Base-by-base conservation (phyloP, 2,113 vertebrate species). In the Passer montanus region DNA sequence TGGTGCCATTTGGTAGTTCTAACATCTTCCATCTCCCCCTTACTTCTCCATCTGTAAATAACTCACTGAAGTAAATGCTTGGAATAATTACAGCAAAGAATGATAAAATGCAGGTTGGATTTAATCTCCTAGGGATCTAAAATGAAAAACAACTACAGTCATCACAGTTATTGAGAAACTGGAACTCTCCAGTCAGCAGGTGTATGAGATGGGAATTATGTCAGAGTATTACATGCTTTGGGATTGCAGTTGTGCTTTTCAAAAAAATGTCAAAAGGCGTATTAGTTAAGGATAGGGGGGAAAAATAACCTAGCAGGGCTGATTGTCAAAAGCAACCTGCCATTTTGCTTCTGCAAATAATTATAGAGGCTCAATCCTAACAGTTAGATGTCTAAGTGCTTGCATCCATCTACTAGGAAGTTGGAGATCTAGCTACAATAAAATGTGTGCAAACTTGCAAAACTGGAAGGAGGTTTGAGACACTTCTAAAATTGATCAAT, bases 11-110 rank as follows among this genome's bases (percentile, higher is more conserved):
- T 92, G 84, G 90, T 93, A 90, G 63, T 90, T 95, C 75, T 95
- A 91, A 94, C 84, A 64, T 97, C 73, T 96, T 94, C 94, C 92
- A 92, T 96, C 86, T 89, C 93, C 86, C 85, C 88, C 76, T 94
- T 94, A 27, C 74, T 90, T 89, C 79, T 85, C 84, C 84, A 93
- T 95, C 93, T 96, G 93, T 92, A 96, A 97, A 94, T 90, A 97
- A 95, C 90, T 92, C 92, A 94, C 86, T 87, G 86, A 90, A 88
- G 59, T 89, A 96, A 96, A 95, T 95, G 80, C 93, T 96, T 95
- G 80, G 84, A 95, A 91, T 95, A 96, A 94, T 95, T 97, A 93
- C 60, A 84, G 59, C 72, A 82, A 87, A 89, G 91, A 92, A 92
- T 82, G 93, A 95, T 94, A 96, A 90, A 97, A 95, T 95, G 46